These are phyloP conservation scores for Pangasianodon hypophthalmus DNA, from an alignment of 2,113 vertebrate genomes.

Conservation along the genomic window DNA sequence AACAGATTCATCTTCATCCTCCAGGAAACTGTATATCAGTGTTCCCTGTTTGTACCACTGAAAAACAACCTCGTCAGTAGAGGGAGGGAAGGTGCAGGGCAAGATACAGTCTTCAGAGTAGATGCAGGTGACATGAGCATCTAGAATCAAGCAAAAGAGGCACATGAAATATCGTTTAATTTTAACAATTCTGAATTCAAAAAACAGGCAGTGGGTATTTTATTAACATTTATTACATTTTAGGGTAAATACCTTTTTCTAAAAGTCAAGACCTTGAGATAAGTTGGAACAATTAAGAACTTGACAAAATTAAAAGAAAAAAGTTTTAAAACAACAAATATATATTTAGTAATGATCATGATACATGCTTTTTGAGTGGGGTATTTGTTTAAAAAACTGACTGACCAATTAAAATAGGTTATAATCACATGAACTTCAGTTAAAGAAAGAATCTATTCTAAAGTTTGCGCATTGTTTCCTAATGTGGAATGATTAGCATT, in stretches of 20 bases:
- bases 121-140: constrained; percentile 50
- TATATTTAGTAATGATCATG: too few species aligned
- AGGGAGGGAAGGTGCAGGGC: constrained; percentile 64
- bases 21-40: constrained; percentile 60
- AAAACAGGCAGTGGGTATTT: background rate
- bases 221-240: background rate
- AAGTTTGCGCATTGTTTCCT: too few species aligned
- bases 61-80: constrained; percentile 50
- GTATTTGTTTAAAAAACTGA: too few species aligned
- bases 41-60: constrained; percentile 62
- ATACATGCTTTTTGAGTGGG: too few species aligned
- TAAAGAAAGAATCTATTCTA: too few species aligned
- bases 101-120: constrained; percentile 65
- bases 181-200: background rate
- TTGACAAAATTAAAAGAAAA: background rate
- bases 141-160: constrained; percentile 6
- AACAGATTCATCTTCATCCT: constrained; percentile 42
- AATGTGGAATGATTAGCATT: too few species aligned
- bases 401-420: too few species aligned
- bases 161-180: background rate
- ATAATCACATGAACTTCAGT: too few species aligned
- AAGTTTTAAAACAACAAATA: background rate
- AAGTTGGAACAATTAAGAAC: background rate
- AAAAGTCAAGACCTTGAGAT: background rate
- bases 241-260: background rate